Evolutionary conservation across 1,140 invertebrate species (phyloP), one percentile per base, ranked within the genome.

Genomic region (Lethocerus indicus): DNA sequence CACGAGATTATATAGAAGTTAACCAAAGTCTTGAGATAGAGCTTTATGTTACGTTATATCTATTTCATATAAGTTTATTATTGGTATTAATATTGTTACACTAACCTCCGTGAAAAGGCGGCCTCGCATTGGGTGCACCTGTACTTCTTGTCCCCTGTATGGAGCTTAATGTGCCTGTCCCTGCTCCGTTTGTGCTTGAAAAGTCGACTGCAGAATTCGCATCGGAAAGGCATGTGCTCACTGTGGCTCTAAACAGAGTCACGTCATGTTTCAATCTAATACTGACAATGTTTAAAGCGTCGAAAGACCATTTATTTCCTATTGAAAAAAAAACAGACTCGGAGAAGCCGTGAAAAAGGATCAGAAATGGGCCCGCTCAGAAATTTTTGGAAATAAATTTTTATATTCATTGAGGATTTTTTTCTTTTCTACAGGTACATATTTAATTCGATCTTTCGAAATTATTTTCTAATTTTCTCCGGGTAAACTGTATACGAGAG

Each of bases 101-200:
- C 64, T 71, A 68, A 89, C 86, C 83, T 92, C 67, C 90, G 79
- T 21, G 86, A 88, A 68, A 94, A 96, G 43, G 88, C 87, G 14
- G 87, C 81, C 60, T 89, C 84, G 64, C 92, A 95, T 61, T 89
- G 83, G 2, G 75, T 71, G 65, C 92, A 96, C 60, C 85, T 82
- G 67, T 93, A 94, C 67, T 90, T 89, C 63, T 86, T 78, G 65
- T 94, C 89, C 2, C 90, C 89, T 2, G 89, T 93, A 68, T 96
- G 92, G 44, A 95, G 71, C 64, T 95, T 95, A 55, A 90, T 81
- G 64, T 96, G 92, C 18, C 92, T 76, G 67, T 96, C 91, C 44
- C 89, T 74, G 51, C 86, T 91, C 14, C 90, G 74, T 64, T 95
- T 94, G 70, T 95, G 90, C 65, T 93, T 92, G 73, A 96, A 96